Percentiles rank a stretch among this genome's conserved stretches.
Conservation (phyloP, 2,797 vertebrate genomes). For the Sciaenops ocellatus region DNA sequence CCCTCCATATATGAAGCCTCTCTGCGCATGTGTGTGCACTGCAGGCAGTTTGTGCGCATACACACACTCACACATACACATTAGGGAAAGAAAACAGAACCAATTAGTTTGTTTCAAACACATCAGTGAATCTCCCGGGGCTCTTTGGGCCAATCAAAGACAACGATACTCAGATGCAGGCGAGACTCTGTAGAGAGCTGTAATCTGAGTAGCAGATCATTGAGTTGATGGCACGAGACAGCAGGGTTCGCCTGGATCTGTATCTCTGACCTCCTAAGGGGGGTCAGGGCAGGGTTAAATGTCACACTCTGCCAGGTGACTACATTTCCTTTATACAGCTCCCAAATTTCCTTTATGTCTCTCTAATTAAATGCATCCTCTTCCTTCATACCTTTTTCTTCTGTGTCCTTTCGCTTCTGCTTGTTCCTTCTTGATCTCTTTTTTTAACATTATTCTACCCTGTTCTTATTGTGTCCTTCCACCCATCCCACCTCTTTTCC, state of each 20-base stretch:
- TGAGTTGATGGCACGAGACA: conserved; percentile 49
- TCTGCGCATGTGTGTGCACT: conserved; percentile 46
- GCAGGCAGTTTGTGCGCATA: conserved; percentile 56
- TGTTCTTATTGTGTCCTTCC: conserved; percentile 45
- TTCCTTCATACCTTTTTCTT: neutral
- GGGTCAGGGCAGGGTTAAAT: conserved; percentile 48
- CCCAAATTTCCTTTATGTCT: neutral
- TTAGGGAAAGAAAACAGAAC: conserved; percentile 63
- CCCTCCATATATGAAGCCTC: conserved; percentile 33
- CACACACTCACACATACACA: conserved; percentile 40
- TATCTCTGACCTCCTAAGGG: conserved; percentile 46
- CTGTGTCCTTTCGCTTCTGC: conserved; percentile 1
- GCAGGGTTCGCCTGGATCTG: conserved; percentile 21
- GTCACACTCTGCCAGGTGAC: conserved; percentile 56
- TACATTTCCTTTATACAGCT: conserved; percentile 1
- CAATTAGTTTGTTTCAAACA: conserved; percentile 78
- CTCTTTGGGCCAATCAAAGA: conserved; percentile 69
- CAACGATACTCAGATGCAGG: conserved; percentile 59
- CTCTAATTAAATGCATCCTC: conserved; percentile 10
- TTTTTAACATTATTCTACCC: conserved; percentile 16
- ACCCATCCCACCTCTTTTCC: conserved; percentile 32
- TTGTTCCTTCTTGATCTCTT: neutral
- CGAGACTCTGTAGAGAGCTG: conserved; percentile 47
- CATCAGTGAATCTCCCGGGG: conserved; percentile 56
- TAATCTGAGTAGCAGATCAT: conserved; percentile 56